Conservation (phyloP, 1,140 invertebrate species). For the Drosophila nigrodunni region DNA sequence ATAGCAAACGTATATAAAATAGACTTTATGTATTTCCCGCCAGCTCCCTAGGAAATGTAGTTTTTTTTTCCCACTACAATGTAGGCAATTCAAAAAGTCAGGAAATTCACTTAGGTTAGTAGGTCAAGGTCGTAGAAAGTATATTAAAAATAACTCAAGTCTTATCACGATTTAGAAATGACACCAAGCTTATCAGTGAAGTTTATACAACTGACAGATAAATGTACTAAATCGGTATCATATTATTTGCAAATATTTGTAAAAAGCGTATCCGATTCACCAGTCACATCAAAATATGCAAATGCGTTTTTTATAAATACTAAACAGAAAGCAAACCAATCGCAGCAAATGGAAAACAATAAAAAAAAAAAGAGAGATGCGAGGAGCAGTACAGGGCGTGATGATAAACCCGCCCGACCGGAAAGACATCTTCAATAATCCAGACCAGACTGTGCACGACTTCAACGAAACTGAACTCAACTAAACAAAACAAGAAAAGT, state of each 20-base stretch:
- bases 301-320: constrained; percentile 66
- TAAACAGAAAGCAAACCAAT: constrained; percentile 50
- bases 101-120: constrained; percentile 3
- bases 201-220: background rate
- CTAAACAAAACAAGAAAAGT: constrained; percentile 19
- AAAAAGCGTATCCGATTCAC: constrained; percentile 20
- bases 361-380: constrained; percentile 15
- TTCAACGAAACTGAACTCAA: constrained; percentile 10
- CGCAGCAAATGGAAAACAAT: constrained; percentile 28
- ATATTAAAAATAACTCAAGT: background rate
- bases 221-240: background rate
- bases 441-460: constrained; percentile 18
- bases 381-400: constrained; percentile 19
- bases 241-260: constrained; percentile 22
- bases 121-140: constrained; percentile 48
- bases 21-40: background rate
- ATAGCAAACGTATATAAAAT: constrained; percentile 12
- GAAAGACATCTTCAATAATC: constrained; percentile 54
- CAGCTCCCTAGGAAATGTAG: background rate
- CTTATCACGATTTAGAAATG: constrained; percentile 5
- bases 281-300: constrained; percentile 54
- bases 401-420: constrained; percentile 60
- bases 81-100: background rate
- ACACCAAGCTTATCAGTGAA: constrained; percentile 21
- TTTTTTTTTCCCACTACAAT: too few species aligned